Evolutionary conservation across 1,140 invertebrate genomes (phyloP), one percentile per base, ranked within the genome.

Genomic region (Lucilia sericata): DNA sequence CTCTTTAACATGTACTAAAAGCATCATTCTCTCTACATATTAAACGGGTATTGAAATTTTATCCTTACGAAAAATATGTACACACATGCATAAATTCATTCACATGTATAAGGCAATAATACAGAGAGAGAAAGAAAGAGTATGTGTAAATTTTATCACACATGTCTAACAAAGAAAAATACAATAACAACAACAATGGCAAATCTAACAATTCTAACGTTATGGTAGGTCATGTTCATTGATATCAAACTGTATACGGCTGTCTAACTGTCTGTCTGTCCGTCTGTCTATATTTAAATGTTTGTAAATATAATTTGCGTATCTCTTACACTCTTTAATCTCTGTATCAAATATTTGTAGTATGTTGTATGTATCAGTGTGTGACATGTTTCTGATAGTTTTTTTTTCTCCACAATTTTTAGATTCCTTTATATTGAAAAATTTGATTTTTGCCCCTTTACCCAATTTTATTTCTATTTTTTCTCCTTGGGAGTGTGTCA

Each of bases 181-280:
- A 49, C 42, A 80, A 76, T 30, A 76, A 17, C 13, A 76, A 17
- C 74, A 76, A 78, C 17, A 78, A 42, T 47, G 17, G 17, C 42
- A 80, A 49, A 76, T 10, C 4, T 51, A 80, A 80, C 76, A 21
- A 80, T 80, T 80, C 21, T 80, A 80, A 80, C 47, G 51, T 47
- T 80, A 49, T 49, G 76, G 76, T 80, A 80, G 76, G 76, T 80
- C 76, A 80, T 80, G 76, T 80, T 80, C 76, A 51, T 80, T 80
- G 76, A 80, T 80, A 80, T 49, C 36, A 60, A 60, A 75, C 74
- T 34, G 74, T 60, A n/a, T 60, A n/a, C 5, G 13, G 2, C 14
- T 60, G 55, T n/a, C 13, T 14, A 3, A 0, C 51, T n/a, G 4
- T n/a, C 55, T 60, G 14, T 60, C 55, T 60, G 14, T 60, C 55